Conservation (phyloP, 1,140 invertebrate genomes). For the Bombus haemorrhoidalis region DNA sequence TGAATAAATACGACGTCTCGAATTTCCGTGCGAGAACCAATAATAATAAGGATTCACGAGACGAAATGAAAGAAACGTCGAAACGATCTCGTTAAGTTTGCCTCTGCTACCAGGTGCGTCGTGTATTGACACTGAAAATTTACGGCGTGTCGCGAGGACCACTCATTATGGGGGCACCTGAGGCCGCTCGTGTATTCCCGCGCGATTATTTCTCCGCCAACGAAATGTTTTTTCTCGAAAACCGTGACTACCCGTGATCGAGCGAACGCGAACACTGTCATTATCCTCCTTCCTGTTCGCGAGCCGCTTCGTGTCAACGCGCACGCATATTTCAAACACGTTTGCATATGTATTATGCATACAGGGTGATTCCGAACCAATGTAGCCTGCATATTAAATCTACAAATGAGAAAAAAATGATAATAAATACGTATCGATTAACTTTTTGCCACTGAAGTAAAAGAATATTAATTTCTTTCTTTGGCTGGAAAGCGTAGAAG, state of each 20-base stretch:
- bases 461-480: not conserved
- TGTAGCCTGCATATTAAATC: slow-evolving; percentile 10
- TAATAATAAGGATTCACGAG: slow-evolving; percentile 23
- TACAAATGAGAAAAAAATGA: not conserved
- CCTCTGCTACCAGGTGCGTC: slow-evolving; percentile 44
- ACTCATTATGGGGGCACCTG: slow-evolving; percentile 59
- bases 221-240: slow-evolving; percentile 39
- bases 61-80: slow-evolving; percentile 27
- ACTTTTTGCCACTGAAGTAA: not conserved
- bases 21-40: not conserved
- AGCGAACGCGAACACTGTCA: slow-evolving; percentile 46
- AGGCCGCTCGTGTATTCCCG: slow-evolving; percentile 21
- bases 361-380: not conserved
- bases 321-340: slow-evolving; percentile 37
- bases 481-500: too few species aligned
- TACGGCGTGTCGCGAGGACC: slow-evolving; percentile 48
- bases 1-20: not conserved
- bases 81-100: slow-evolving; percentile 54
- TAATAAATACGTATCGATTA: not conserved
- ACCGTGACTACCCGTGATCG: slow-evolving; percentile 57
- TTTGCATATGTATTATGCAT: not conserved
- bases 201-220: slow-evolving; percentile 5
- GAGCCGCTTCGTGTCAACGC: slow-evolving; percentile 47
- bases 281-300: slow-evolving; percentile 57
- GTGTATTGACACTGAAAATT: slow-evolving; percentile 57